Conservation (phyloP, 2,888 invertebrate genomes). For the Meliscaeva auricollis region DNA sequence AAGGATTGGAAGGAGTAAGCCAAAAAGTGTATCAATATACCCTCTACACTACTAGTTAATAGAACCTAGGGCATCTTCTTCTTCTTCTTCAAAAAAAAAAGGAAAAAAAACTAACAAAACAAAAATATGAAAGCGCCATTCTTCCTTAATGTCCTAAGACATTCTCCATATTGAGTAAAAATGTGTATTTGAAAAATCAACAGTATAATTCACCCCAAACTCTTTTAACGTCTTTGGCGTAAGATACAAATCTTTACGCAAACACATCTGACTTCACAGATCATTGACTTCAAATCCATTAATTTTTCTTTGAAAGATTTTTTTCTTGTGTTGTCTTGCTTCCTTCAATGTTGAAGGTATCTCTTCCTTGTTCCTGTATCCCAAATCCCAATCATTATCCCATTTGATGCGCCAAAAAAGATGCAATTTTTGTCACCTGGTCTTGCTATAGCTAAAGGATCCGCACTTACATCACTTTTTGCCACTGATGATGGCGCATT, state of each 20-base stretch:
- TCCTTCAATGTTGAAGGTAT: not conserved
- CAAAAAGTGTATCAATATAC: no score
- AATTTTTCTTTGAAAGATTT: slow-evolving; percentile 15
- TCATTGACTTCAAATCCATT: slow-evolving; percentile 74
- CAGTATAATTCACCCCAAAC: slow-evolving; percentile 43
- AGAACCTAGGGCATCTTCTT: no score
- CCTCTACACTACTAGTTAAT: no score
- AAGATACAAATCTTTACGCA: slow-evolving; percentile 28
- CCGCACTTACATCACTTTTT: slow-evolving; percentile 60
- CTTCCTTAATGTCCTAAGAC: not conserved
- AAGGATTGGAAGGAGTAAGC: no score
- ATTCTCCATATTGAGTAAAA: not conserved
- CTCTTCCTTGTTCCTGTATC: slow-evolving; percentile 72
- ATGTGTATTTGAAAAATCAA: not conserved
- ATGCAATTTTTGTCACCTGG: slow-evolving; percentile 73
- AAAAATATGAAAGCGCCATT: slow-evolving; percentile 10
- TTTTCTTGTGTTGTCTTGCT: not conserved
- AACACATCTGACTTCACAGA: slow-evolving; percentile 73
- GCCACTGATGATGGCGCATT: not conserved
- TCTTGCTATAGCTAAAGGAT: slow-evolving; percentile 19
- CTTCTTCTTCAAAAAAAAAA: no score
- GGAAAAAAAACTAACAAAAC: not conserved
- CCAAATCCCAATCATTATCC: slow-evolving; percentile 42
- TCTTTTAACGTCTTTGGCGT: slow-evolving; percentile 26
- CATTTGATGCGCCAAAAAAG: slow-evolving; percentile 51